Evolutionary conservation across 2,888 invertebrate species (phyloP).

Genomic region (Xiphydria camelus): DNA sequence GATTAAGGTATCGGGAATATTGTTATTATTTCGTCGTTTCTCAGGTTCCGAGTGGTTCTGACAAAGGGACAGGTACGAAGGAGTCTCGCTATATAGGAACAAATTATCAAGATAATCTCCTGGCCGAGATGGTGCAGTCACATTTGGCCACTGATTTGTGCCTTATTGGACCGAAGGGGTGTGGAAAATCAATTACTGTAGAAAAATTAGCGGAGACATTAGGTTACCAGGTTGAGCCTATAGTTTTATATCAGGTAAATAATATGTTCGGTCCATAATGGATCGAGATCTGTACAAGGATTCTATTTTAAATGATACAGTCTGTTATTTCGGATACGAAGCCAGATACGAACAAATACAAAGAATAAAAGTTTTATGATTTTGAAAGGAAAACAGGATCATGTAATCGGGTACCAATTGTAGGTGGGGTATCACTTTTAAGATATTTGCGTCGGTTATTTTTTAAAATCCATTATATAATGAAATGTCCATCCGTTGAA

Average conservation of each 20-base stretch:
- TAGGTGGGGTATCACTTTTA: too few relatives aligned
- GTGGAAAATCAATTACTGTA: conserved; percentile 86
- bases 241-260: conserved; percentile 81
- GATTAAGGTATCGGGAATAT: not conserved
- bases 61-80: conserved; percentile 13
- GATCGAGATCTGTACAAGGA: not conserved
- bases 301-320: not conserved
- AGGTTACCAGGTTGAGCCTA: conserved; percentile 81
- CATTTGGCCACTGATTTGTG: conserved; percentile 84
- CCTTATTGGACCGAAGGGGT: conserved; percentile 86
- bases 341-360: not conserved
- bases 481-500: too few relatives aligned
- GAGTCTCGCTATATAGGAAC: conserved; percentile 67
- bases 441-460: too few relatives aligned
- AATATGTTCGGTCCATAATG: too few relatives aligned
- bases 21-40: conserved; percentile 9
- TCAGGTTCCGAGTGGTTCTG: conserved; percentile 48
- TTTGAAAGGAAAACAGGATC: too few relatives aligned
- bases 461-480: too few relatives aligned
- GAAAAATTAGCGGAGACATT: conserved; percentile 75
- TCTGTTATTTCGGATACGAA: not conserved
- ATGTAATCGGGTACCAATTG: too few relatives aligned
- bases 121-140: conserved; percentile 78
- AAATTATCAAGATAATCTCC: conserved; percentile 75
- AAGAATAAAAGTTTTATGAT: not conserved